These are phyloP conservation scores for Stratiomys singularior DNA, from an alignment of 2,888 invertebrate species.

Conservation along the genomic window DNA sequence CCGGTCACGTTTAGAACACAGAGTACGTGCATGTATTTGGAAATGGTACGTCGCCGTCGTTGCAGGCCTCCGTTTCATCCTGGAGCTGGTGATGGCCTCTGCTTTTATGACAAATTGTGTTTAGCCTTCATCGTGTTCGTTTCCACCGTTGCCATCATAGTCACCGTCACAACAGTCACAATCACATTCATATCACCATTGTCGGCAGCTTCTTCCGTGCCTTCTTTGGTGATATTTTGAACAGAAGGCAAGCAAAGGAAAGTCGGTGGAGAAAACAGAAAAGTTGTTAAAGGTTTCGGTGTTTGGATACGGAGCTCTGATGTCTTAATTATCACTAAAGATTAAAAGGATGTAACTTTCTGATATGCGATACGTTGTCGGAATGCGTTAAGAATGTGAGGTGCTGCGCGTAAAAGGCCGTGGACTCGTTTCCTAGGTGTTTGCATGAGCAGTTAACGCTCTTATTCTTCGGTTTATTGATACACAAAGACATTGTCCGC, in stretches of 20 bases:
- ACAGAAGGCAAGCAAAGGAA: neutral
- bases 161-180: neutral
- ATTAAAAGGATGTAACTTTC: conserved; percentile 44
- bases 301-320: conserved; percentile 27
- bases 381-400: conserved; percentile 5
- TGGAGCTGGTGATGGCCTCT: conserved; percentile 34
- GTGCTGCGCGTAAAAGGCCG: neutral
- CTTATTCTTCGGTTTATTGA: neutral
- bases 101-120: conserved; percentile 52
- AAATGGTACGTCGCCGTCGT: conserved; percentile 46
- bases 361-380: conserved; percentile 27
- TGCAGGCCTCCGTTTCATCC: conserved; percentile 39
- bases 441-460: neutral
- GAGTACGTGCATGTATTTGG: conserved; percentile 53
- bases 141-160: neutral
- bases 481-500: neutral
- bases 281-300: conserved; percentile 35
- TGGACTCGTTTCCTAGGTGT: neutral
- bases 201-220: neutral
- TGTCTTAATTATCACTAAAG: conserved; percentile 41
- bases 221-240: neutral
- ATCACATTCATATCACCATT: neutral
- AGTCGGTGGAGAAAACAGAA: conserved; percentile 16
- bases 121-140: conserved; percentile 38
- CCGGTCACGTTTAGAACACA: conserved; percentile 52